Evolutionary conservation across 2,113 vertebrate genomes (phyloP).

Genomic region (Tachysurus vachellii): DNA sequence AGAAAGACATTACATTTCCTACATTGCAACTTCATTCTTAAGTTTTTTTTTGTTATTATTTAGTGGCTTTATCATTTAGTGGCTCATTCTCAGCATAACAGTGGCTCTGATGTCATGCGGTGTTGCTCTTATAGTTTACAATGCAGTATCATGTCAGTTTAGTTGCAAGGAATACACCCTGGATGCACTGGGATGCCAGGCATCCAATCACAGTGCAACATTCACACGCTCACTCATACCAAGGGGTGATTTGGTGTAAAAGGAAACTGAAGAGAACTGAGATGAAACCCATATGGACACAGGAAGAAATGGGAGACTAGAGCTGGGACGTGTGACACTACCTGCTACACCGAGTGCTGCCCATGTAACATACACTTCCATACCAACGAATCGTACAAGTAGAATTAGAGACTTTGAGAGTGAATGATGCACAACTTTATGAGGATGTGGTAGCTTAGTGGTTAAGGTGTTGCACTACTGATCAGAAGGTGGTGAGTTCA

Average conservation of each 20-base stretch:
- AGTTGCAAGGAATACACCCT: neutral
- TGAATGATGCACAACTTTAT: neutral
- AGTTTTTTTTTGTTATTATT: neutral
- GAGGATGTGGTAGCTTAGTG: neutral
- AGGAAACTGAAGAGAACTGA: neutral
- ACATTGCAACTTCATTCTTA: neutral
- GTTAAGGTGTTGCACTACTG: too few relatives aligned
- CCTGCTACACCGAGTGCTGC: neutral
- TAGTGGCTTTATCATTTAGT: neutral
- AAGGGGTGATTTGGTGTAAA: neutral
- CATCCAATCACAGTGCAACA: neutral
- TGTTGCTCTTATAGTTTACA: neutral
- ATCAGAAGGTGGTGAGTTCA: too few relatives aligned
- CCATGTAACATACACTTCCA: neutral
- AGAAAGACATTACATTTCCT: neutral
- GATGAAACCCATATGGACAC: neutral
- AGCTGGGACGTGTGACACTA: neutral
- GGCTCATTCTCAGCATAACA: neutral
- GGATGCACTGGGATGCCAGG: neutral
- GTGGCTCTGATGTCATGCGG: too few relatives aligned
- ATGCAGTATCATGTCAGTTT: neutral
- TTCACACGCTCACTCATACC: neutral
- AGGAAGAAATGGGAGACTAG: neutral
- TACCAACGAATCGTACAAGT: neutral
- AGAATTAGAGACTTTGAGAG: neutral